phyloP scores from a whole-genome alignment of 1,140 invertebrate genomes.

The Drosophila lacertosa region DNA sequence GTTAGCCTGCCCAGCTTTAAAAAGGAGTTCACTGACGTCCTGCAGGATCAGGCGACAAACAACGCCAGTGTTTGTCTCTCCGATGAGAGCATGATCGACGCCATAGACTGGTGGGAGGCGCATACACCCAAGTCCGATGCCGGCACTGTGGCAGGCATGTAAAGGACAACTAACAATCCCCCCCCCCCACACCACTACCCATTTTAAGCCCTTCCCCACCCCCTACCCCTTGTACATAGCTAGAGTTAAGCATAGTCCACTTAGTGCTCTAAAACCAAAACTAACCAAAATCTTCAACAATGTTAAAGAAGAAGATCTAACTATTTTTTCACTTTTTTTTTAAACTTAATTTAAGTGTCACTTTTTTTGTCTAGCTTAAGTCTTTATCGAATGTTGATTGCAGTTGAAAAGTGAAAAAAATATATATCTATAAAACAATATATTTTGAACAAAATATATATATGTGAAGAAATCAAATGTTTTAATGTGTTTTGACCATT shows the following conservation, averaged over 20 bases:
- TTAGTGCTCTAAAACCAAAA: conserved; percentile 63
- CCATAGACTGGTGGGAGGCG: conserved; percentile 85
- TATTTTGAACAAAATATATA: conserved; percentile 5
- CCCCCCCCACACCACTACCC: no score
- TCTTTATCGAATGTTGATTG: conserved; percentile 48
- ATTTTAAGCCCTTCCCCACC: no score
- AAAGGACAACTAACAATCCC: neutral
- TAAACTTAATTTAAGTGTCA: conserved; percentile 10
- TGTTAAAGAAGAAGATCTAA: neutral
- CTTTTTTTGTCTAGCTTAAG: conserved; percentile 60
- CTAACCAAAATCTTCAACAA: conserved; percentile 5
- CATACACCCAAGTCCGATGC: conserved; percentile 82
- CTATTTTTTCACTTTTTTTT: conserved; percentile 28
- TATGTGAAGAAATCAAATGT: conserved; percentile 1
- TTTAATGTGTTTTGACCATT: neutral
- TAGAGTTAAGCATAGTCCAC: conserved; percentile 34
- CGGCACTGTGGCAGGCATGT: conserved; percentile 41
- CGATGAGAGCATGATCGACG: conserved; percentile 84
- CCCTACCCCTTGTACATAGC: conserved; percentile 34
- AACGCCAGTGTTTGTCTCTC: conserved; percentile 61
- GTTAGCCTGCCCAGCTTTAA: conserved; percentile 69
- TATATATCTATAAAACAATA: conserved; percentile 15
- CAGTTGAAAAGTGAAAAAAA: conserved; percentile 33
- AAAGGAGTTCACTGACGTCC: conserved; percentile 78
- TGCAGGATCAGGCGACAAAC: conserved; percentile 67